Base-by-base conservation (phyloP, 2,797 vertebrate species). In the Aselliscus stoliczkanus region DNA sequence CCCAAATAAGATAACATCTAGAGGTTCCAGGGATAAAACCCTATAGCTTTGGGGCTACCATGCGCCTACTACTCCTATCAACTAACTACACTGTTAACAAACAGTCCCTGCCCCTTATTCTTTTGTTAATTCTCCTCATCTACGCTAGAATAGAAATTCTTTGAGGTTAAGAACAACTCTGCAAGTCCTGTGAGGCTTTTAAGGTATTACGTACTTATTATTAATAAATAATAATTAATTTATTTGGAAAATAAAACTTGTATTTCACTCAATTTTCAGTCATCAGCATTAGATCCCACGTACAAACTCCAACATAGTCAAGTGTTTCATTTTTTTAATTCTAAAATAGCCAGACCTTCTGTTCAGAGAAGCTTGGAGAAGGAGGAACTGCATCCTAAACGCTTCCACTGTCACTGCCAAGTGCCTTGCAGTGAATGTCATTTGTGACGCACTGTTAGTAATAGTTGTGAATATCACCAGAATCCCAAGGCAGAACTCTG, bases 291-390 rank as follows among this genome's bases (percentile, higher is more conserved):
- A 92, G n/a, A 90, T 25, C 52, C 25, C 90, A 65, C 34, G 65
- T 50, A 79, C 90, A 96, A 85, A 89, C 50, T 47, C 44, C 58
- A 88, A 93, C 89, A 29, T 21, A 58, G 88, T 70, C 54, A 89
- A 97, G 62, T 42, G 60, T 42, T 89, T 85, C 77, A 86, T 77
- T 83, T 90, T 73, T 58, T 44, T 39, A 23, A 79, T 85, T 94
- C 62, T 93, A 93, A 96, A 93, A 95, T 65, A 96, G 50, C 47
- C 64, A 95, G 79, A 60, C 52, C 84, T 95, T 92, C 69, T 92
- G 81, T 83, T 90, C 72, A 34, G 69, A 84, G 88, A 87, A 88
- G 67, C 67, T 83, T 62, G 52, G 64, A 86, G 39, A 88, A 91
- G 25, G 42, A 77, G 60, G 76, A 83, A 47, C 14, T 5, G 11